These are phyloP conservation scores for Frieseomelitta varia DNA, from an alignment of 1,140 invertebrate genomes.

Conservation along the genomic window DNA sequence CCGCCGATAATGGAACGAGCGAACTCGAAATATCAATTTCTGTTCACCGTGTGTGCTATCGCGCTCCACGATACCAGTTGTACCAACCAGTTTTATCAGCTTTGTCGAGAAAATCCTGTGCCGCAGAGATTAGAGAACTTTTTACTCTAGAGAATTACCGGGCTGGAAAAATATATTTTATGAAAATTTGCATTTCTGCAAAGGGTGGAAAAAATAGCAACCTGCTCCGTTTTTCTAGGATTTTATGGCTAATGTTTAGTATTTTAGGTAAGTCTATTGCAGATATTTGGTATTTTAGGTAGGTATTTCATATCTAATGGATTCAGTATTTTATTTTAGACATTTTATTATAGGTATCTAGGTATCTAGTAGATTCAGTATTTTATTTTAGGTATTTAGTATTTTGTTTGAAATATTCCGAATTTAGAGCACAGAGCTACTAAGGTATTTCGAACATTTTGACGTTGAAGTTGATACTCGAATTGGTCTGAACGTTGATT, in stretches of 20 bases:
- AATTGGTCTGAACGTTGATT: too few species aligned
- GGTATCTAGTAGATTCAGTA: too few species aligned
- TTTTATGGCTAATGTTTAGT: neutral
- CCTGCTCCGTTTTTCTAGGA: neutral
- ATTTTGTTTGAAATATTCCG: too few species aligned
- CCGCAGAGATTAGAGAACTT: neutral
- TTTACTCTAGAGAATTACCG: neutral
- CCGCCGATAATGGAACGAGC: neutral
- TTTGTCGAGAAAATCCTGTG: neutral
- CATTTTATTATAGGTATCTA: too few species aligned
- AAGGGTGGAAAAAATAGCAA: neutral
- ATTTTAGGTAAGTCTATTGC: too few species aligned
- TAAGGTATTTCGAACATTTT: too few species aligned
- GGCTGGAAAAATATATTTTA: neutral
- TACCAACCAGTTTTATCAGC: neutral
- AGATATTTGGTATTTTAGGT: too few species aligned
- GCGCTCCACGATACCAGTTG: neutral
- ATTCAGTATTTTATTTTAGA: too few species aligned
- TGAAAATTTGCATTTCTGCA: neutral
- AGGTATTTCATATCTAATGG: neutral
- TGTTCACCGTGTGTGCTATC: neutral
- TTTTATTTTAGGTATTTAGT: neutral
- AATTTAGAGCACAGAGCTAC: too few species aligned
- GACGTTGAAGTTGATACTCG: too few species aligned
- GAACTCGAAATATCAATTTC: constrained; percentile 6